Base-by-base conservation (phyloP, 2,797 vertebrate species). In the Champsocephalus esox region DNA sequence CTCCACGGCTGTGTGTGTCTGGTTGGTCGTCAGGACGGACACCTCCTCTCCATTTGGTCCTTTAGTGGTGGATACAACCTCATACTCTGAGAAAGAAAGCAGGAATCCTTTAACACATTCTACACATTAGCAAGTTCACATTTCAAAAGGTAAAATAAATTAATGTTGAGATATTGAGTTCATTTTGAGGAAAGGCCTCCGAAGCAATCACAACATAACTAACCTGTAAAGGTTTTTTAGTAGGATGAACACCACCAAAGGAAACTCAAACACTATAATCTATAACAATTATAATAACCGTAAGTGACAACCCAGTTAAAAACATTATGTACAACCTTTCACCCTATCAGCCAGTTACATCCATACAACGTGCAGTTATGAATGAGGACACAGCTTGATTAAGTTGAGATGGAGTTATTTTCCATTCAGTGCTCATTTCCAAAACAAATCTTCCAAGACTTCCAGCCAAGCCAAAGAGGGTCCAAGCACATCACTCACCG, bases 1-100 rank as follows among this genome's bases (percentile, higher is more conserved):
- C 95, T 99, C 98, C 90, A 99, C 96, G 0, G 98, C 95, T 70
- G 97, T 97, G 90, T 98, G 96, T 1, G 98, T 99, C 93, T 99
- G 97, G 91, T 99, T 99, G 84, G 98, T 99, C 24, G 95, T 95
- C 91, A 96, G 89, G 77, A 98, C 80, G 3, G 96, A 97, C 70
- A 96, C 93, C 76, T 97, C 93, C 55, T 97, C 91, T 83, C 95
- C 97, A 50, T 94, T 88, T 13, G 93, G 93, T 73, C 97, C 96
- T 71, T 95, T 96, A 83, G 96, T 94, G 68, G 92, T 96, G 68
- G 98, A 98, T 70, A 96, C 93, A 49, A 99, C 95, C 85, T 97
- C 96, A 89, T 98, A 99, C 82, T 97, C 98, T 99, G 87, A 70
- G 81, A 91, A 60, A 88, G 72, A 4, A 59, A 77, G 44, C 16